These are phyloP conservation scores for Esox lucius DNA, from an alignment of 2,797 vertebrate genomes.

Conservation along the genomic window DNA sequence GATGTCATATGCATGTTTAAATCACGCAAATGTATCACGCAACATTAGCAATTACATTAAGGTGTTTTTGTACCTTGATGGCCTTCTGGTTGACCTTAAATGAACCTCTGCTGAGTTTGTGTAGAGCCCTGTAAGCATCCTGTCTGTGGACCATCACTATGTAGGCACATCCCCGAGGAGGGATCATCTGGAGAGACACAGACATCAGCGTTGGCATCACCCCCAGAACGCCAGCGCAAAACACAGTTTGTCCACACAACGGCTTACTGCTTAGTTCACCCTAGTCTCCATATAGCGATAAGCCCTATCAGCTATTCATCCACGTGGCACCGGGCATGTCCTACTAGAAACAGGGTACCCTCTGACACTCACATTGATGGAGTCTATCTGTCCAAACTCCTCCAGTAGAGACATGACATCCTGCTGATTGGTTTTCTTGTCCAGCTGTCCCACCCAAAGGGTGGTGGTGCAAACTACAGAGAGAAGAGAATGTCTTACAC, in stretches of 20 bases:
- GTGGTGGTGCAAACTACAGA: slow-evolving; percentile 94
- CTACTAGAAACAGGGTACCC: background rate
- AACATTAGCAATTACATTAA: too few species aligned
- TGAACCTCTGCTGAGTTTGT: slow-evolving; percentile 87
- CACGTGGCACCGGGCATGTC: too few species aligned
- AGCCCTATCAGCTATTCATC: too few species aligned
- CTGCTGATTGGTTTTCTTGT: slow-evolving; percentile 94
- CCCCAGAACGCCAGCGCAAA: background rate
- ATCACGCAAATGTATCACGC: too few species aligned
- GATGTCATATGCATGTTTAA: too few species aligned
- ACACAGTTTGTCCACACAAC: too few species aligned
- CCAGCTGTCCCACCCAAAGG: slow-evolving; percentile 96
- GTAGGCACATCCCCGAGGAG: slow-evolving; percentile 95
- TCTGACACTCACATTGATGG: slow-evolving; percentile 89
- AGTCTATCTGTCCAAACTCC: slow-evolving; percentile 97
- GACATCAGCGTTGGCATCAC: background rate
- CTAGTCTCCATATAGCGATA: background rate
- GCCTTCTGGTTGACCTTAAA: slow-evolving; percentile 96
- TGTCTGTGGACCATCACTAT: slow-evolving; percentile 97
- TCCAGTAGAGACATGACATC: slow-evolving; percentile 93
- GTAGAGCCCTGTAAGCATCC: slow-evolving; percentile 91
- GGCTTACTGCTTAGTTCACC: background rate
- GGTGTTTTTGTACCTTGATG: slow-evolving; percentile 84
- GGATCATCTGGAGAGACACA: slow-evolving; percentile 88
- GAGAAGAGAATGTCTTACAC: slow-evolving; percentile 20